phyloP scores from a whole-genome alignment of 2,888 invertebrate genomes.

The Torymus auratus region DNA sequence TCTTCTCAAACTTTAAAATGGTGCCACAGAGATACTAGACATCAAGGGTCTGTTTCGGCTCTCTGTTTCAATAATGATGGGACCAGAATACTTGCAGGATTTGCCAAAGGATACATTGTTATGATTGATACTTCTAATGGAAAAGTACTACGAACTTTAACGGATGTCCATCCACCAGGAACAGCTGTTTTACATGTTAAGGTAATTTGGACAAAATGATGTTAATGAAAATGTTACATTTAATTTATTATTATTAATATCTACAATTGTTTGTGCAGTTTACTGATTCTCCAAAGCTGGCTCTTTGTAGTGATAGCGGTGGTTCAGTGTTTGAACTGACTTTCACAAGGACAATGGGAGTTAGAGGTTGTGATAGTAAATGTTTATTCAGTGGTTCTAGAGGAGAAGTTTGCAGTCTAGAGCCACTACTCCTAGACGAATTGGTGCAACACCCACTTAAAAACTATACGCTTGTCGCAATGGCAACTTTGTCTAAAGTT shows the following conservation, averaged over 20 bases:
- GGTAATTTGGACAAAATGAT: constrained; percentile 69
- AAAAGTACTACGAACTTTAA: constrained; percentile 84
- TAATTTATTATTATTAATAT: background rate
- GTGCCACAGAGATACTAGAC: constrained; percentile 87
- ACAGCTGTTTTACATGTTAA: constrained; percentile 88
- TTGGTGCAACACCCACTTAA: constrained; percentile 83
- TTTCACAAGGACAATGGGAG: constrained; percentile 92
- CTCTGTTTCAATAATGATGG: constrained; percentile 92
- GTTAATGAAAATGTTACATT: background rate
- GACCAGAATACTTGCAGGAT: constrained; percentile 88
- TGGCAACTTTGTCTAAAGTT: constrained; percentile 94
- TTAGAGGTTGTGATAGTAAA: constrained; percentile 91
- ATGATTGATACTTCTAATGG: constrained; percentile 93
- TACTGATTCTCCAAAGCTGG: constrained; percentile 85
- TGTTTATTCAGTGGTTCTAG: constrained; percentile 98
- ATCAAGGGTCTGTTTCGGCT: constrained; percentile 89
- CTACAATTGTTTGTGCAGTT: constrained; percentile 76
- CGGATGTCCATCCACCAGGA: constrained; percentile 90
- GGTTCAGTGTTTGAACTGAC: constrained; percentile 97
- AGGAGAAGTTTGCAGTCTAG: constrained; percentile 92
- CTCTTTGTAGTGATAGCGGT: constrained; percentile 92
- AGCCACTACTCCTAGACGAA: constrained; percentile 82
- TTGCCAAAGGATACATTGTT: constrained; percentile 88
- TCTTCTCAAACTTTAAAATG: constrained; percentile 91
- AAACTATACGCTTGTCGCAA: constrained; percentile 88